phyloP scores from a whole-genome alignment of 2,888 invertebrate species.

The Tridacna gigas region DNA sequence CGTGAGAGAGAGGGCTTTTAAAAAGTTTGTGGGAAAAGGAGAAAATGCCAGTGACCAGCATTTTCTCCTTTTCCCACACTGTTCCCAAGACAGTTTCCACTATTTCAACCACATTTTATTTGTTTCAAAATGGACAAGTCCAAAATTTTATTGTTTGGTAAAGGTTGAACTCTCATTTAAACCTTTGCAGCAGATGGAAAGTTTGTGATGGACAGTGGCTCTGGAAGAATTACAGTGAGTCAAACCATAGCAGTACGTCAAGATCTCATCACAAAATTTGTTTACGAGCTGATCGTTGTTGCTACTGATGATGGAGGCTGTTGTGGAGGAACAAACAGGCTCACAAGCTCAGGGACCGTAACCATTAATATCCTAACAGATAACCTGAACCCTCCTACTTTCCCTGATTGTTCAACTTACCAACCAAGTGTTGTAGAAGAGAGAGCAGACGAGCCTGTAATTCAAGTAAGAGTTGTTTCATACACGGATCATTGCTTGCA shows the following conservation, averaged over 20 bases:
- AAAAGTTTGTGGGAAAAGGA: no score
- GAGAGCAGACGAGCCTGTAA: constrained; percentile 38
- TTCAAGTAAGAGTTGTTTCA: constrained; percentile 1
- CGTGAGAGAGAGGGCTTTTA: no score
- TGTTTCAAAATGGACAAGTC: no score
- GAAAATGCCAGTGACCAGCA: no score
- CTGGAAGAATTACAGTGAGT: constrained; percentile 80
- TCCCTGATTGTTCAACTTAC: constrained; percentile 83
- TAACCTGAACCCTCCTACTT: constrained; percentile 97
- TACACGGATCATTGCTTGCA: no score
- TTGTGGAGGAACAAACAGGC: constrained; percentile 89
- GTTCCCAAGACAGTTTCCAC: no score
- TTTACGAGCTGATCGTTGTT: constrained; percentile 97
- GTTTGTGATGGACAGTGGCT: constrained; percentile 78
- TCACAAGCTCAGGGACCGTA: constrained; percentile 96
- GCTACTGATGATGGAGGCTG: constrained; percentile 99
- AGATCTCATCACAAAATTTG: constrained; percentile 59
- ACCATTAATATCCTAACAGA: constrained; percentile 98
- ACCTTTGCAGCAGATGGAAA: constrained; percentile 34
- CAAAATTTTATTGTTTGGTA: no score
- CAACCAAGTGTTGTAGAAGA: constrained; percentile 44
- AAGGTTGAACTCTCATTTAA: no score
- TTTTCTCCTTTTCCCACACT: no score
- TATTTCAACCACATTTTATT: no score
- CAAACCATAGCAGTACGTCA: constrained; percentile 51